Base-by-base conservation (phyloP, 92 coral and sea anemone species). In the Galaxea fascicularis region DNA sequence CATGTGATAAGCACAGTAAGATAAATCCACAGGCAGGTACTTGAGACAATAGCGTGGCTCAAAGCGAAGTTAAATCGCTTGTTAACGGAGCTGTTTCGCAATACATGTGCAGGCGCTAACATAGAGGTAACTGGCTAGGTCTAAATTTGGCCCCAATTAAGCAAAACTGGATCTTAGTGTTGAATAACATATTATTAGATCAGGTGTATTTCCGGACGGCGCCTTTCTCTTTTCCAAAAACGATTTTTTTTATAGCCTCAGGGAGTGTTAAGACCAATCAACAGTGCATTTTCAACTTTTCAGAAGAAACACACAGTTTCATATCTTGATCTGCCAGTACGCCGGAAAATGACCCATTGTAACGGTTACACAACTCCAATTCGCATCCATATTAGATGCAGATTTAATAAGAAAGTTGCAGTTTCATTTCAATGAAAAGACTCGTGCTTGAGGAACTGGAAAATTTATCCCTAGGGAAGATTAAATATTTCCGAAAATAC, bases 381-480 rank as follows among this genome's bases (percentile, higher is more conserved):
- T 35, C 41, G 2, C 41, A 35, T n/a, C n/a, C n/a, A n/a, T n/a
- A n/a, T n/a, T n/a, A n/a, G n/a, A n/a, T n/a, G n/a, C n/a, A n/a
- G n/a, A n/a, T 35, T 35, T 35, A 2, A 2, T 35, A 2, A 6
- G 3, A 35, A 35, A 35, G 6, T 35, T 35, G 6, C 41, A 35
- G 41, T 35, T 35, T 35, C 41, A 2, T 35, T 35, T 35, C 41
- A 35, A 35, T 35, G 41, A 35, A 35, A 35, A 35, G 41, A 35
- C 41, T 35, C 41, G 41, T 30, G 65, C 35, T 30, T 39, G 52
- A 30, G 20, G 65, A 67, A 53, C 65, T 79, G 66, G 82, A 65
- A 79, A 79, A 79, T 79, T 65, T 79, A 79, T 79, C 66, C 84
- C 10, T 10, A 56, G 4, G 21, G 6, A 68, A 67, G 76, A 79